phyloP scores from a whole-genome alignment of 2,888 invertebrate genomes.

The Drosophila peninsularis region DNA sequence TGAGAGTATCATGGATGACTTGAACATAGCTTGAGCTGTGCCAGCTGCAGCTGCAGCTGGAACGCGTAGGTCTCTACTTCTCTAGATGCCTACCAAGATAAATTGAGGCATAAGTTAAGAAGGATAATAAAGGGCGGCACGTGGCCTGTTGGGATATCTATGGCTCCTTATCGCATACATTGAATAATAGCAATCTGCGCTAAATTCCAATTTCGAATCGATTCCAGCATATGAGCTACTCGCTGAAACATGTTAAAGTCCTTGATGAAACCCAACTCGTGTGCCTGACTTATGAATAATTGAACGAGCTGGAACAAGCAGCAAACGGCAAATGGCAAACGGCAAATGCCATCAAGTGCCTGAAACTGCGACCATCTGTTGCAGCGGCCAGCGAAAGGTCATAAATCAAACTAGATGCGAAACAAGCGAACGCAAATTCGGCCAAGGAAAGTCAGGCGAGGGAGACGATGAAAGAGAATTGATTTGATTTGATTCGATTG shows the following conservation, averaged over 20 bases:
- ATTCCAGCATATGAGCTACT: background rate
- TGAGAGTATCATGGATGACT: too few species aligned
- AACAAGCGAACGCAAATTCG: slow-evolving; percentile 51
- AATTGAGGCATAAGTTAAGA: too few species aligned
- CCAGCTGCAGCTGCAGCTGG: too few species aligned
- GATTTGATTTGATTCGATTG: slow-evolving; percentile 59
- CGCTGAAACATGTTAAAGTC: background rate
- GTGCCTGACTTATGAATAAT: slow-evolving; percentile 30
- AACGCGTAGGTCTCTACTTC: too few species aligned
- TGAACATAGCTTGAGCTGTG: too few species aligned
- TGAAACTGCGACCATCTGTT: slow-evolving; percentile 10
- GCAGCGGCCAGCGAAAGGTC: slow-evolving; percentile 25
- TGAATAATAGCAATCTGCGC: background rate
- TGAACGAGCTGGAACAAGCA: background rate
- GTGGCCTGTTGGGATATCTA: too few species aligned
- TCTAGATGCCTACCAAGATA: too few species aligned
- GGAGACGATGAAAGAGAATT: slow-evolving; percentile 1
- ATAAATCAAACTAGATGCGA: slow-evolving; percentile 54
- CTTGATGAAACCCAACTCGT: background rate
- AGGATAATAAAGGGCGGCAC: too few species aligned
- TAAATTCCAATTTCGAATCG: background rate
- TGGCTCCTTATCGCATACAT: background rate
- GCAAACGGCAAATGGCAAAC: background rate
- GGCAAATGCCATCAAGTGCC: background rate
- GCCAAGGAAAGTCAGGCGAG: slow-evolving; percentile 19